Evolutionary conservation across 1,140 invertebrate species (phyloP), one percentile per base, ranked within the genome.

Genomic region (Oreohelix idahoensis): DNA sequence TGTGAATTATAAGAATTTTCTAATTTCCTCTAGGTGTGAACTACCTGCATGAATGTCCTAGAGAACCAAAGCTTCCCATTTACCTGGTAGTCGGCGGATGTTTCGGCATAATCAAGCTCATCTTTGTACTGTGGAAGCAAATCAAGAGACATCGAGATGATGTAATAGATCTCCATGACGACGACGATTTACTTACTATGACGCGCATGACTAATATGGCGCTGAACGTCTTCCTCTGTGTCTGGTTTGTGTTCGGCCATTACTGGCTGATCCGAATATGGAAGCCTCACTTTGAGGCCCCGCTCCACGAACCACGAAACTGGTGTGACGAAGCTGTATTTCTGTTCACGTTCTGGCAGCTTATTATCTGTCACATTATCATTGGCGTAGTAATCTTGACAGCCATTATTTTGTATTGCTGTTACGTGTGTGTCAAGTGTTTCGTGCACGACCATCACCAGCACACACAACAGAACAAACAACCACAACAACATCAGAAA

Each of bases 191-290:
- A 32, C 79, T 83, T 23, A 85, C 84, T n/a, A 81, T 86, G 85
- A 86, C 83, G 71, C 84, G 81, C 73, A 86, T 86, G 86, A 83
- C 83, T 69, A 86, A 87, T 82, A 84, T 86, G 71, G 84, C 84
- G 42, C 74, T 90, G 1, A 94, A 95, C 26, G 89, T 94, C 49
- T 96, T 97, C 89, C 86, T 90, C 29, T 83, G 84, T 70, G 82
- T 89, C 70, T 92, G 90, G 91, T 91, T 91, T 78, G 91, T 94
- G 15, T 90, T 95, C 90, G 96, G 96, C 29, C 96, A 96, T 92
- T 96, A 95, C 83, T 89, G 88, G 87, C 71, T 88, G 17, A 87
- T 89, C 78, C 38, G 74, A 15, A 87, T 87, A 38, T 88, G 86
- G 86, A 85, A 87, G 77, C 91, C 91, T 0, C 86, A 89, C 79